These are phyloP conservation scores for Periphyllus acericola DNA, from an alignment of 2,888 invertebrate species.

Conservation along the genomic window DNA sequence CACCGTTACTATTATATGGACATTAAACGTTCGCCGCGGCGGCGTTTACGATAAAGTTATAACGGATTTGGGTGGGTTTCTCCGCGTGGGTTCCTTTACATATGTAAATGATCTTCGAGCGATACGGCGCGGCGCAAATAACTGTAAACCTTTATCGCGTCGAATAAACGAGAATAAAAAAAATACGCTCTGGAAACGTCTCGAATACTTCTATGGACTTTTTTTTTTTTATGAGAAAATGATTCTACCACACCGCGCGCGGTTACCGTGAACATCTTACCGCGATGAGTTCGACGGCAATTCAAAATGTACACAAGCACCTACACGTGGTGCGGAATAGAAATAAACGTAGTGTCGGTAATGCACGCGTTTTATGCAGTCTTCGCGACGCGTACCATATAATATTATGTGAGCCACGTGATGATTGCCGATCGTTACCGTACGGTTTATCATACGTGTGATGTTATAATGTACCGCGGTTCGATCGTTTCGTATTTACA, in stretches of 20 bases:
- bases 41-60: not conserved
- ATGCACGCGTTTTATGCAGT: not conserved
- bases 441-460: too few species aligned
- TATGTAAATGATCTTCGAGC: not conserved
- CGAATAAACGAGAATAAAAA: not conserved
- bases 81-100: not conserved
- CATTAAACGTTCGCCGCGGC: too few species aligned
- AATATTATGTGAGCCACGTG: too few species aligned
- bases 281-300: not conserved
- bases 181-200: not conserved
- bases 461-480: too few species aligned
- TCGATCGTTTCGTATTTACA: too few species aligned
- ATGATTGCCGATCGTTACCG: too few species aligned
- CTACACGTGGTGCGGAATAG: too few species aligned
- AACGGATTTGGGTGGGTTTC: not conserved
- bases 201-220: not conserved
- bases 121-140: not conserved
- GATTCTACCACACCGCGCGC: not conserved
- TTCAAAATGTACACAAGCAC: too few species aligned
- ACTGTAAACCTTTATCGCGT: not conserved
- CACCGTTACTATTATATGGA: too few species aligned
- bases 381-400: too few species aligned
- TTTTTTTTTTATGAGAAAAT: not conserved
- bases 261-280: not conserved
- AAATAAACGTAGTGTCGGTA: not conserved